Conservation (phyloP, 1,140 invertebrate genomes). For the Drosophila lowei region DNA sequence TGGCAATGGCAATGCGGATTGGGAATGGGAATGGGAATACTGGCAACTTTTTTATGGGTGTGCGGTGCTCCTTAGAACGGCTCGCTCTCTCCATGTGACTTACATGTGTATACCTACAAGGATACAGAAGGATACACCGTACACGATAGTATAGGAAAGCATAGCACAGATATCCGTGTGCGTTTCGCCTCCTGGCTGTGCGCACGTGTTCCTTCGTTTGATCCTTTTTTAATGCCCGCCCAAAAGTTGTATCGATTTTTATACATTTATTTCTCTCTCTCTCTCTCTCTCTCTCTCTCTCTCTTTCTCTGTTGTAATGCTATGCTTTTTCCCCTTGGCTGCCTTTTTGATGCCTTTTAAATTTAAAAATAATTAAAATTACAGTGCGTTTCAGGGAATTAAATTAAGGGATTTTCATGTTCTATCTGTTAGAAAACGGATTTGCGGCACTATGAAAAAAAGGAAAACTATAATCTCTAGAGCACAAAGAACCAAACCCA, state of each 20-base stretch:
- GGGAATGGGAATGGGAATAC: slow-evolving; percentile 20
- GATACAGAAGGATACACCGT: slow-evolving; percentile 15
- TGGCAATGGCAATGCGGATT: slow-evolving; percentile 31
- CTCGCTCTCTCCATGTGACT: slow-evolving; percentile 18
- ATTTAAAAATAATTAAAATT: no score
- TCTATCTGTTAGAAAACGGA: no score
- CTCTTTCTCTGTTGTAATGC: slow-evolving; percentile 5
- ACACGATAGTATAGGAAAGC: slow-evolving; percentile 1
- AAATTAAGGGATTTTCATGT: no score
- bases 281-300: slow-evolving; percentile 5
- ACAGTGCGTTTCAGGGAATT: no score
- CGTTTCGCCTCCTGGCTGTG: slow-evolving; percentile 47
- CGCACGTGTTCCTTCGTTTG: slow-evolving; percentile 69
- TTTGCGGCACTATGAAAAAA: no score
- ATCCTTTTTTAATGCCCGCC: slow-evolving; percentile 64
- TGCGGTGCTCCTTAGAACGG: slow-evolving; percentile 15
- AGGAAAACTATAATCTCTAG: no score
- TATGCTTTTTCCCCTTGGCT: no score
- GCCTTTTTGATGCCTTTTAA: no score
- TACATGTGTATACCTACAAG: slow-evolving; percentile 41
- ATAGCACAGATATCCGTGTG: slow-evolving; percentile 15
- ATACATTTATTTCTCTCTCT: slow-evolving; percentile 27
- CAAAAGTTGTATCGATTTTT: slow-evolving; percentile 71
- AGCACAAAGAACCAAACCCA: no score
- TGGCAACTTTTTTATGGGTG: slow-evolving; percentile 57